These are phyloP conservation scores for Tiliacea aurago DNA, from an alignment of 2,888 invertebrate genomes.

Conservation along the genomic window DNA sequence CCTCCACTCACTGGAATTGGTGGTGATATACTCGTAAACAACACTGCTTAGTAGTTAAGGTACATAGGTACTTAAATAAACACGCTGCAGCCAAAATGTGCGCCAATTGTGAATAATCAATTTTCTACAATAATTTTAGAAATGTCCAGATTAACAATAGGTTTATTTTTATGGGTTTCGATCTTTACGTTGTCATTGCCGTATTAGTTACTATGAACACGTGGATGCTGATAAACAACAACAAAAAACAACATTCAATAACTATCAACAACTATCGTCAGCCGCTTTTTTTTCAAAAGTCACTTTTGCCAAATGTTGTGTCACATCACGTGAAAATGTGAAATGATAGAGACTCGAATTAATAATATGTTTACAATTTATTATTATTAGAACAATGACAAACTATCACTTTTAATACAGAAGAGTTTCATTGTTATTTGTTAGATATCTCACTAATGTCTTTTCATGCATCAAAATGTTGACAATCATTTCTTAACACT, in stretches of 20 bases:
- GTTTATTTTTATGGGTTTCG: too few species aligned
- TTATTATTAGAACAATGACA: conserved; percentile 40
- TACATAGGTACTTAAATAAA: neutral
- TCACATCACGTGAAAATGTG: conserved; percentile 2
- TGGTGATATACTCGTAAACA: neutral
- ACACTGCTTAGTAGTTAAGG: neutral
- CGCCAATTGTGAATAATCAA: neutral
- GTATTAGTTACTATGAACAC: conserved; percentile 7
- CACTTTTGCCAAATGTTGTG: neutral
- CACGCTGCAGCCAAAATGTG: neutral
- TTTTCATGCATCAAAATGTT: conserved; percentile 81
- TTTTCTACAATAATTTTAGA: neutral
- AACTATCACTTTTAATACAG: conserved; percentile 52
- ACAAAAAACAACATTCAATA: conserved; percentile 14
- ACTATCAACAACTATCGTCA: conserved; percentile 11
- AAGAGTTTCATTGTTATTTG: conserved; percentile 61
- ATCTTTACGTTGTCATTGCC: neutral
- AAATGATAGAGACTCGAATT: conserved; percentile 29
- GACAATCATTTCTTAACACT: conserved; percentile 64
- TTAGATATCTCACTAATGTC: conserved; percentile 86
- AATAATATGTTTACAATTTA: conserved; percentile 41
- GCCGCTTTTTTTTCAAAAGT: conserved; percentile 29
- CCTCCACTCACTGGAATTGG: neutral
- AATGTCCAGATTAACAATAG: neutral
- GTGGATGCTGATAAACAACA: too few species aligned